phyloP scores from a whole-genome alignment of 2,888 invertebrate genomes.

The Tenthredo mesomela region DNA sequence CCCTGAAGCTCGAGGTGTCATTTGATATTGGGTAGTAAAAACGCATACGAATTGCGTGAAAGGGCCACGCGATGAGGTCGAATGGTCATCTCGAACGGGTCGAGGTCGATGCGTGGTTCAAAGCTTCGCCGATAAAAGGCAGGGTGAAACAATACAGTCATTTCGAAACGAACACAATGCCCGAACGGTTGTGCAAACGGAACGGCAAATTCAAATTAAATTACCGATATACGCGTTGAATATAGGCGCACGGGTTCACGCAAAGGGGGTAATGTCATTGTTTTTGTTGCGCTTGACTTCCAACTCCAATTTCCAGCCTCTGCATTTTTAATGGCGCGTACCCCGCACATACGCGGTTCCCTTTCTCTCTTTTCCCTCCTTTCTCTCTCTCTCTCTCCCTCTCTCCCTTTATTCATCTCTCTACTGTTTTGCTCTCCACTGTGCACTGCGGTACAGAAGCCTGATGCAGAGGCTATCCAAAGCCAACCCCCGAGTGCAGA shows the following conservation, averaged over 20 bases:
- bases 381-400: background rate
- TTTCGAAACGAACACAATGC: slow-evolving; percentile 57
- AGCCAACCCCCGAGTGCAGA: slow-evolving; percentile 20
- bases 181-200: slow-evolving; percentile 51
- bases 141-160: slow-evolving; percentile 60
- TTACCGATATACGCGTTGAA: slow-evolving; percentile 42
- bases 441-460: background rate
- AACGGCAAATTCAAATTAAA: slow-evolving; percentile 51
- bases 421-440: background rate
- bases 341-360: slow-evolving; percentile 17
- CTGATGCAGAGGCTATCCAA: slow-evolving; percentile 24
- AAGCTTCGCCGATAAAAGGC: slow-evolving; percentile 59
- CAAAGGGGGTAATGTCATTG: slow-evolving; percentile 51
- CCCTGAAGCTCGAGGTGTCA: background rate
- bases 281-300: slow-evolving; percentile 54
- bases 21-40: background rate
- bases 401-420: background rate
- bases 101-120: slow-evolving; percentile 28
- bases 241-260: slow-evolving; percentile 10
- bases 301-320: slow-evolving; percentile 53
- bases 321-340: slow-evolving; percentile 53
- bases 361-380: background rate
- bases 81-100: slow-evolving; percentile 22
- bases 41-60: background rate
- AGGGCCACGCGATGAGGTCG: slow-evolving; percentile 9